Percentiles rank a stretch among this genome's conserved stretches.
phyloP scores from a whole-genome alignment of 2,113 vertebrate genomes.

The Nematolebias whitei region DNA sequence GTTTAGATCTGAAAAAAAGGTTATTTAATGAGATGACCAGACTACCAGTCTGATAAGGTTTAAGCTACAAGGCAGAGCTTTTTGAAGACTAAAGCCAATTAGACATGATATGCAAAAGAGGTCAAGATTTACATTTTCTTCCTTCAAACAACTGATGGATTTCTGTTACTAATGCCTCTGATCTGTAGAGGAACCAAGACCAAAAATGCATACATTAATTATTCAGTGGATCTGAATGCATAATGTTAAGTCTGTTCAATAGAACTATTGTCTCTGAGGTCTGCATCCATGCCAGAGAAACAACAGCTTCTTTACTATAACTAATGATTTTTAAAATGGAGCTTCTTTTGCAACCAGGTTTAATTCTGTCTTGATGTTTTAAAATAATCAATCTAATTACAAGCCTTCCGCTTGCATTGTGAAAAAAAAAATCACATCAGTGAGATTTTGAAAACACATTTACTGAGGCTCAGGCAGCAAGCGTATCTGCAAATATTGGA shows the following conservation, averaged over 20 bases:
- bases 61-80: slow-evolving; percentile 60
- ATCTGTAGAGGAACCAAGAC: slow-evolving; percentile 70
- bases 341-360: slow-evolving; percentile 49
- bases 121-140: slow-evolving; percentile 76
- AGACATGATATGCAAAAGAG: slow-evolving; percentile 70
- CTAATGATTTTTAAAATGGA: slow-evolving; percentile 45
- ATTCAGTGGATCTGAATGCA: slow-evolving; percentile 65
- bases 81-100: slow-evolving; percentile 70
- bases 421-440: slow-evolving; percentile 57
- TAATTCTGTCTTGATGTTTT: slow-evolving; percentile 56
- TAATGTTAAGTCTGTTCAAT: slow-evolving; percentile 67
- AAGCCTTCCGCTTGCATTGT: slow-evolving; percentile 54
- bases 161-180: slow-evolving; percentile 68
- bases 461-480: slow-evolving; percentile 66
- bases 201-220: slow-evolving; percentile 71
- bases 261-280: slow-evolving; percentile 55
- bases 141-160: slow-evolving; percentile 74
- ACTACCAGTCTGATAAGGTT: slow-evolving; percentile 59
- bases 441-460: slow-evolving; percentile 73
- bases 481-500: slow-evolving; percentile 72
- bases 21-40: slow-evolving; percentile 50
- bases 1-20: slow-evolving; percentile 36
- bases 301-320: slow-evolving; percentile 55
- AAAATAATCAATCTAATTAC: slow-evolving; percentile 76
- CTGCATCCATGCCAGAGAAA: slow-evolving; percentile 43